Evolutionary conservation across 2,113 vertebrate genomes (phyloP), one percentile per base, ranked within the genome.

Genomic region (Phyllostomus hastatus): DNA sequence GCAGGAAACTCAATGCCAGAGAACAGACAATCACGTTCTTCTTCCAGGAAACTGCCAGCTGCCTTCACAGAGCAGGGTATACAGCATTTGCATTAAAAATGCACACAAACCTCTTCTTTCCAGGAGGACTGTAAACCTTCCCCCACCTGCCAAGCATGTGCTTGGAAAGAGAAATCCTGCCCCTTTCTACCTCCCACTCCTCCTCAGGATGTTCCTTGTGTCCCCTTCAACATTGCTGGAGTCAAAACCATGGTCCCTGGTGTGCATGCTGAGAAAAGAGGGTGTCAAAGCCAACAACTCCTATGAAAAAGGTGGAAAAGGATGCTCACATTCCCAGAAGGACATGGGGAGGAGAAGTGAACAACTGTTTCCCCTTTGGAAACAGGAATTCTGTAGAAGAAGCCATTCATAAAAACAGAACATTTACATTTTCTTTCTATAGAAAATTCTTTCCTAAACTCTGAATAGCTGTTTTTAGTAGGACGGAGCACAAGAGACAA

Each of bases 11-110:
- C 0, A 80, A 97, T 84, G 91, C 93, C 91, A 84, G 88, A 86
- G 94, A 95, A 96, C 96, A 97, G 61, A 89, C 38, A 0, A 95
- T 89, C 82, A 91, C 59, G 33, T 94, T 90, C 90, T 75, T 97
- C 84, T 94, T 93, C 86, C 66, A 41, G 96, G 91, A 97, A 84
- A 91, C 93, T 57, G 86, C 75, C 97, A 97, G 97, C 95, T 96
- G 97, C 97, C 93, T 90, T 52, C 57, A 22, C 69, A 81, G 95
- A 96, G 61, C 41, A 73, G n/a, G 54, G 64, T 95, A 64, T 41
- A 11, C 24, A 52, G 79, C 15, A 46, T 72, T 54, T 88, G 57
- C 92, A 81, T 72, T 59, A 82, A 91, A 95, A 87, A 90, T 41
- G 87, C 54, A 96, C 57, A 87, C 72, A 75, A 38, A 89, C 46